Evolutionary conservation across 2,888 invertebrate species (phyloP), one percentile per base, ranked within the genome.

Genomic region (Meandrusa payeni): DNA sequence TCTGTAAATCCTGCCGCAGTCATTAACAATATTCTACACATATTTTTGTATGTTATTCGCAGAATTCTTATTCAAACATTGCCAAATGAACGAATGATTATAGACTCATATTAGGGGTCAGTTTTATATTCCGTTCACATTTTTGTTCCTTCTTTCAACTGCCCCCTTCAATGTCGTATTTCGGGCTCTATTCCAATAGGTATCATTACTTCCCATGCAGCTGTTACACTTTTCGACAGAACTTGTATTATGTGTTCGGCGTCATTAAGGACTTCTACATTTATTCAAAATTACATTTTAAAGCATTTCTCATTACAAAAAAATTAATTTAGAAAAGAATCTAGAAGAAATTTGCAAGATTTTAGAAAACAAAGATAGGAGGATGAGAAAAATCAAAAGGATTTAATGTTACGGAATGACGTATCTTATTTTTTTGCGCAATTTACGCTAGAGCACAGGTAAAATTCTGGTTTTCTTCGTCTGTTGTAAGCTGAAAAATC

Each of bases 181-280:
- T 63, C 48, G 50, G 55, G 54, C 55, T 67, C 58, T 55, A 67
- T 69, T 60, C 61, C 61, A 70, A 60, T 64, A 61, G 66, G 65
- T 68, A 77, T 75, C 74, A 74, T 79, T 77, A 76, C 69, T 68
- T 65, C 57, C 62, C 71, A 71, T 71, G 71, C 80, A 82, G 81
- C 79, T 81, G 86, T 81, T 82, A 81, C 83, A 68, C 54, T 80
- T 83, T 78, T 78, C 71, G 71, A 58, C 57, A 65, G 49, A 83
- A 83, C 77, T 83, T 81, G 69, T 75, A 76, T 79, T 77, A 81
- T 73, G 74, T 70, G 71, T 65, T 59, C 52, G 63, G 64, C 70
- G 69, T 73, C 71, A 74, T 71, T 75, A 67, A 69, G 68, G 77
- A 76, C 61, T 77, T 76, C 50, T 59, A 58, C 61, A 71, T 64